Evolutionary conservation across 2,113 vertebrate genomes (phyloP).

Genomic region (Recurvirostra avosetta): DNA sequence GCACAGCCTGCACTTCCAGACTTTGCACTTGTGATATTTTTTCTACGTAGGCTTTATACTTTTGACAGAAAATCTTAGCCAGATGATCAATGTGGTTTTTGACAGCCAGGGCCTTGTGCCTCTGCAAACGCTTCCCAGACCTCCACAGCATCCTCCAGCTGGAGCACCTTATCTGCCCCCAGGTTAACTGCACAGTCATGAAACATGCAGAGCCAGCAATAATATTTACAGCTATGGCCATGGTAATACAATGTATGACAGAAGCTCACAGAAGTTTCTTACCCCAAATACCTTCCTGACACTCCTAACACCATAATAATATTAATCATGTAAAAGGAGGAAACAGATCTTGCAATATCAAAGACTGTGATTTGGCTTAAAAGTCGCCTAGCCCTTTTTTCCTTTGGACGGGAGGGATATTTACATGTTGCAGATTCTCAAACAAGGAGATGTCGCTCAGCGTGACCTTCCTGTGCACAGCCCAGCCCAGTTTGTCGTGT

Average conservation of each 20-base stretch:
- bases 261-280: not conserved
- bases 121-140: not conserved
- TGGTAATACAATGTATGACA: not conserved
- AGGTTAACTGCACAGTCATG: not conserved
- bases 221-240: not conserved
- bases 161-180: not conserved
- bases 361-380: not conserved
- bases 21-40: not conserved
- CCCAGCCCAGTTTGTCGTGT: not conserved
- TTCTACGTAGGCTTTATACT: not conserved
- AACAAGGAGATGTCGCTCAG: not conserved
- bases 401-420: not conserved
- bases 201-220: not conserved
- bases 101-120: not conserved
- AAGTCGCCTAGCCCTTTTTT: not conserved
- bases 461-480: not conserved
- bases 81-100: not conserved
- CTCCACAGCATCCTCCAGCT: not conserved
- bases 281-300: not conserved
- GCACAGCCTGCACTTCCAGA: not conserved
- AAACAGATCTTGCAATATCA: not conserved
- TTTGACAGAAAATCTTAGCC: not conserved
- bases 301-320: not conserved
- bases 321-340: not conserved
- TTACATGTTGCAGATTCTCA: not conserved